Evolutionary conservation across 1,140 invertebrate genomes (phyloP), one percentile per base, ranked within the genome.

Genomic region (Fopius arisanus): DNA sequence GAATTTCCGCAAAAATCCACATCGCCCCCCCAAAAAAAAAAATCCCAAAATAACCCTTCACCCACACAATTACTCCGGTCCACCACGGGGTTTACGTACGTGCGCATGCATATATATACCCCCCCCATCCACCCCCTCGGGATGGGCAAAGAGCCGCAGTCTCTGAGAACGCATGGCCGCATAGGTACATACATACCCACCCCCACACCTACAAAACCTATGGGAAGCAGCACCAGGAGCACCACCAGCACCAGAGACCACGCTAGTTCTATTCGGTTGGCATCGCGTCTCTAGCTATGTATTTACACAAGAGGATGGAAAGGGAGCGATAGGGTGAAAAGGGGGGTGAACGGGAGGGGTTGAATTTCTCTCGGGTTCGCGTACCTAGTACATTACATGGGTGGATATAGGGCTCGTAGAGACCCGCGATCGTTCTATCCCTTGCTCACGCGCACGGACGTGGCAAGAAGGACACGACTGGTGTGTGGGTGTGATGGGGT

Each of bases 231-330:
- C 4, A 6, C 33, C 43, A 51, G 12, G 28, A 33, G n/a, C 37
- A 66, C 14, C 48, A 63, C 43, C 40, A 29, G 63, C 19, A 54
- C 41, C 37, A 41, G 43, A 62, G 65, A 31, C 66, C 37, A 62
- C 29, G 51, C 63, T 16, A n/a, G n/a, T n/a, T n/a, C n/a, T n/a
- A n/a, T n/a, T 67, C 70, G 74, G 73, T 75, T 74, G 75, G 68
- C 74, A 70, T 67, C 66, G 69, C 74, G 77, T 72, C 71, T 78
- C 77, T n/a, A n/a, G n/a, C n/a, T 78, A 78, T 78, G 77, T 77
- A 78, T 78, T 78, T 78, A 78, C 77, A 78, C 77, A 67, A n/a
- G n/a, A n/a, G n/a, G n/a, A n/a, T n/a, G n/a, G n/a, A n/a, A n/a
- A n/a, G n/a, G n/a, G n/a, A n/a, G n/a, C n/a, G n/a, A n/a, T n/a